Evolutionary conservation across 2,888 invertebrate species (phyloP), one percentile per base, ranked within the genome.

Genomic region (Colletes collaris): DNA sequence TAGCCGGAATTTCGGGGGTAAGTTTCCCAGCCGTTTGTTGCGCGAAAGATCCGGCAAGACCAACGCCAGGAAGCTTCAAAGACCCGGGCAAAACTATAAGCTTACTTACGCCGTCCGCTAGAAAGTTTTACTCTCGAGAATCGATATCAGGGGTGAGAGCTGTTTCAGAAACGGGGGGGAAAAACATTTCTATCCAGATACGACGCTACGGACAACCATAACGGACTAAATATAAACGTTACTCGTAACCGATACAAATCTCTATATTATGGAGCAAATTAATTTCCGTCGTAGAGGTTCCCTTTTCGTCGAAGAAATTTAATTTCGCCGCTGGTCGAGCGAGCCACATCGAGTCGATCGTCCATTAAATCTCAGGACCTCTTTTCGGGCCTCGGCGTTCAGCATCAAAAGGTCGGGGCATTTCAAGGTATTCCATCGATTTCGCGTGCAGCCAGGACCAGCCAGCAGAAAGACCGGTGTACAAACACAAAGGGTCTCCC

Each of bases 401-500:
- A 44, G 60, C 7, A 60, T 60, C 60, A 49, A 56, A 62, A 53
- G 27, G 27, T 27, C 27, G 46, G 56, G 16, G 16, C 67, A 53
- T 72, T 76, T 66, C 46, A 65, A 67, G 73, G 40, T 52, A 59
- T 74, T 55, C 63, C 56, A 66, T 72, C 75, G 76, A 72, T 69
- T 27, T 55, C 27, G 53, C 56, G 11, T 11, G 59, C 8, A 13
- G 16, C 10, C 10, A 49, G 13, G 46, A n/a, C 64, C 44, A 37
- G 16, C 27, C 68, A 27, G 8, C 16, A 35, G 64, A 62, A 72
- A 77, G 71, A 70, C 76, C 79, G 73, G 76, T 76, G 76, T 74
- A 76, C 78, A 83, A 85, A 84, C 81, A 86, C 82, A 82, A 75
- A 83, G 79, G 83, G 86, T 59, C 67, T 70, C 64, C 81, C 68